Conservation (phyloP, 2,113 vertebrate genomes). For the Pelobates fuscus region DNA sequence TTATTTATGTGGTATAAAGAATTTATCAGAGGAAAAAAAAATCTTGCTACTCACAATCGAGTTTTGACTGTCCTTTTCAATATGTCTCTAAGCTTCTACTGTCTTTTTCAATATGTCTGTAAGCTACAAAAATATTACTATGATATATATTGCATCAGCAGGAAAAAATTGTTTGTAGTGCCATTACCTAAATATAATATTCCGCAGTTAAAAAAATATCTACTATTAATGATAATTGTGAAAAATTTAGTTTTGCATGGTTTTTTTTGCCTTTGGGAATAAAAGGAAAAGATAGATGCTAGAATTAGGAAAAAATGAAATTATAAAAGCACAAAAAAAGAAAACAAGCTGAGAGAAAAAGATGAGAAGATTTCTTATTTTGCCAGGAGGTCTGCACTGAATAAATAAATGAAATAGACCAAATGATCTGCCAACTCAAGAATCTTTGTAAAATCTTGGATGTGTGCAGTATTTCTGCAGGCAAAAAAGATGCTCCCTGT, state of each 20-base stretch:
- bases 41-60: not conserved
- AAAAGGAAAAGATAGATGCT: not conserved
- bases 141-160: not conserved
- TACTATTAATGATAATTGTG: not conserved
- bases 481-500: not conserved
- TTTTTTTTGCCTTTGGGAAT: not conserved
- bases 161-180: not conserved
- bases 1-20: not conserved
- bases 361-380: conserved; percentile 7
- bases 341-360: not conserved
- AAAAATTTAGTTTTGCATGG: not conserved
- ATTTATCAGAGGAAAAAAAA: not conserved
- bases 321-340: not conserved
- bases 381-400: not conserved
- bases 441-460: not conserved
- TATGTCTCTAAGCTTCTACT: not conserved
- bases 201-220: not conserved
- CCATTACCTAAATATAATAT: not conserved
- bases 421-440: not conserved
- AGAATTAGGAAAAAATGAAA: not conserved
- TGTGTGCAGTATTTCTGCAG: not conserved
- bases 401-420: not conserved
- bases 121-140: not conserved
- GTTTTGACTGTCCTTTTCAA: not conserved
- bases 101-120: not conserved